Percentiles rank a stretch among this genome's conserved stretches.
These are phyloP conservation scores for Pocota personata DNA, from an alignment of 2,888 invertebrate species.

Conservation along the genomic window DNA sequence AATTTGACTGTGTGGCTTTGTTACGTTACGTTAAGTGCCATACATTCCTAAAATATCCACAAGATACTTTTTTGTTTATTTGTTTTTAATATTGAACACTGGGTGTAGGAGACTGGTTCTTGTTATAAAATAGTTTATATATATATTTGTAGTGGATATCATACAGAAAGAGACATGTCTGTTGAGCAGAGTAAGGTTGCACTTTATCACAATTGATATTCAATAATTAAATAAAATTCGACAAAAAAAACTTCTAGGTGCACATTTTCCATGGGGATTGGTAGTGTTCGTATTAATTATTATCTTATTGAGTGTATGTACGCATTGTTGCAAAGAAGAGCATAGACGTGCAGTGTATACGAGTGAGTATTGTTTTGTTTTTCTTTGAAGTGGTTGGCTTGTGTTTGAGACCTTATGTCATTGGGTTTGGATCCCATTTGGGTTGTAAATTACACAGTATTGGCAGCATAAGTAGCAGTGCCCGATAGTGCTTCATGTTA, in stretches of 20 bases:
- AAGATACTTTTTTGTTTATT: neutral
- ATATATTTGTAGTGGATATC: neutral
- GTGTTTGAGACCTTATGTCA: neutral
- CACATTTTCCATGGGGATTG: conserved; percentile 26
- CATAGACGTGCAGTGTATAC: conserved; percentile 7
- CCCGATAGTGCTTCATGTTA: neutral
- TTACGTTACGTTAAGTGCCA: conserved; percentile 10
- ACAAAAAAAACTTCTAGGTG: conserved; percentile 16
- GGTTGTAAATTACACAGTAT: neutral
- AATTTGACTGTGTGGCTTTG: neutral
- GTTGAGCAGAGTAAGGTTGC: conserved; percentile 18
- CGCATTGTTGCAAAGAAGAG: conserved; percentile 12
- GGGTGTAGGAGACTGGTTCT: neutral
- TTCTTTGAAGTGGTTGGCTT: neutral
- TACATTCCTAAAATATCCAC: conserved; percentile 20
- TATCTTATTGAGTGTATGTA: conserved; percentile 23
- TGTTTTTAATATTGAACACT: neutral
- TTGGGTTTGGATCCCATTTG: neutral
- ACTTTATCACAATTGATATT: neutral
- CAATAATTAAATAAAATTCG: neutral
- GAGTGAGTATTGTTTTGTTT: conserved; percentile 29
- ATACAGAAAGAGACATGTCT: neutral
- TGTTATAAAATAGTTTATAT: neutral
- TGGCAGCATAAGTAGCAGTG: neutral
- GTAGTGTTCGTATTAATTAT: conserved; percentile 22